Evolutionary conservation across 2,113 vertebrate genomes (phyloP).

Genomic region (Megalops atlanticus): DNA sequence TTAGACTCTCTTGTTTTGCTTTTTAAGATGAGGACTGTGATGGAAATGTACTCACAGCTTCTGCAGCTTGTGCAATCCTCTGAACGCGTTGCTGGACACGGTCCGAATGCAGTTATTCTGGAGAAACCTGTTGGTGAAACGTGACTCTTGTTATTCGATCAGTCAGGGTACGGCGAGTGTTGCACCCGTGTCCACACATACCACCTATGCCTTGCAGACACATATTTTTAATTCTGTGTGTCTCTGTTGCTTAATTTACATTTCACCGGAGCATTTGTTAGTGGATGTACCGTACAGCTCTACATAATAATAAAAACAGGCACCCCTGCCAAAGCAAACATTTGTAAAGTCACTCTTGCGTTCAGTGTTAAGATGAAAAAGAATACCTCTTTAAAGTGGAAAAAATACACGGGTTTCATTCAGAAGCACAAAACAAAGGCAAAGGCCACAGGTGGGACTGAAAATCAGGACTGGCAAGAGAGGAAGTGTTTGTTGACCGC

Average conservation of each 20-base stretch:
- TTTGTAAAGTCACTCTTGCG: not conserved
- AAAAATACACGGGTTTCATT: not conserved
- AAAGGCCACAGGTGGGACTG: not conserved
- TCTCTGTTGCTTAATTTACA: too few relatives aligned
- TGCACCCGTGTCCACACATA: too few relatives aligned
- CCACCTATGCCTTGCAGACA: too few relatives aligned
- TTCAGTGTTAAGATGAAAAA: too few relatives aligned
- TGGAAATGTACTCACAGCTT: slow-evolving; percentile 69
- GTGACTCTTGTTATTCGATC: not conserved
- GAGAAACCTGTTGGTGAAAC: slow-evolving; percentile 63
- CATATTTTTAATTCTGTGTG: too few relatives aligned
- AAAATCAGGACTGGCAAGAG: not conserved
- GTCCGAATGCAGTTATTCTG: slow-evolving; percentile 74
- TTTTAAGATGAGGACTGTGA: not conserved
- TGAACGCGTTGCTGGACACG: slow-evolving; percentile 72
- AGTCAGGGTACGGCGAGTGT: not conserved
- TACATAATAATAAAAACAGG: too few relatives aligned
- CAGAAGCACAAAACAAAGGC: not conserved
- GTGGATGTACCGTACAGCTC: too few relatives aligned
- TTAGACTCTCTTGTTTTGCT: too few relatives aligned
- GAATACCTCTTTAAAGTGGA: too few relatives aligned
- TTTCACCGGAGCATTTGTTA: too few relatives aligned
- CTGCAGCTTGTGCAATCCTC: slow-evolving; percentile 66
- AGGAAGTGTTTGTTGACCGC: not conserved
- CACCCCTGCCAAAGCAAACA: too few relatives aligned